Percentiles rank a stretch among this genome's conserved stretches.
Evolutionary conservation across 2,797 vertebrate species (phyloP).

Genomic region (Gymnopithys bicolor): DNA sequence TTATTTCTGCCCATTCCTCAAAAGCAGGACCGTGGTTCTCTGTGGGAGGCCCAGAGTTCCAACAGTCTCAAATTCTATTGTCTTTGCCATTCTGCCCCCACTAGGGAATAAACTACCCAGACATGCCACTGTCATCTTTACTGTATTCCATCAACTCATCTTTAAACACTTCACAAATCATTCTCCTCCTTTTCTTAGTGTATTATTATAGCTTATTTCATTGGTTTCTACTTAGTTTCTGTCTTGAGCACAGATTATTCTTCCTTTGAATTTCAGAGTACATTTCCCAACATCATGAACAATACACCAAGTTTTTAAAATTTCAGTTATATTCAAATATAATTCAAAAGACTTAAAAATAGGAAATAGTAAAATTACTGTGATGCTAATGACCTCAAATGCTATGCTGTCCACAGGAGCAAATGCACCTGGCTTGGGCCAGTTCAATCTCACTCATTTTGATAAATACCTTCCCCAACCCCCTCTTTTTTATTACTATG

Average conservation of each 20-base stretch:
- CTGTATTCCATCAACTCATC: not conserved
- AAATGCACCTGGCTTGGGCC: not conserved
- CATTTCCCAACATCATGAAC: not conserved
- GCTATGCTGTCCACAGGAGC: not conserved
- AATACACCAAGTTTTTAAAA: not conserved
- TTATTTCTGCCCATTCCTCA: slow-evolving; percentile 61
- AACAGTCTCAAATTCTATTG: not conserved
- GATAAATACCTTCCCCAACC: not conserved
- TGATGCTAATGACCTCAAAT: not conserved
- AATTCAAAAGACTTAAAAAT: not conserved
- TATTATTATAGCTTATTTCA: not conserved
- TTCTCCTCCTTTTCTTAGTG: not conserved
- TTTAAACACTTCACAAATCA: not conserved
- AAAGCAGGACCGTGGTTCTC: slow-evolving; percentile 32
- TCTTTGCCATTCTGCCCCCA: not conserved
- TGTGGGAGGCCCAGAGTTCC: slow-evolving; percentile 22
- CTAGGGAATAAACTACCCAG: not conserved
- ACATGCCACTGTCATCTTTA: not conserved
- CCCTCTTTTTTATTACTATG: rapidly evolving
- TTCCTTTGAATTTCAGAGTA: not conserved
- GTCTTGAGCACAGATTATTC: not conserved
- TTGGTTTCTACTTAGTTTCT: not conserved
- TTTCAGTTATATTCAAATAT: not conserved
- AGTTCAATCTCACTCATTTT: not conserved
- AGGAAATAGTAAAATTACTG: not conserved